Evolutionary conservation across 1,140 invertebrate species (phyloP).

Genomic region (Drosophila azteca): DNA sequence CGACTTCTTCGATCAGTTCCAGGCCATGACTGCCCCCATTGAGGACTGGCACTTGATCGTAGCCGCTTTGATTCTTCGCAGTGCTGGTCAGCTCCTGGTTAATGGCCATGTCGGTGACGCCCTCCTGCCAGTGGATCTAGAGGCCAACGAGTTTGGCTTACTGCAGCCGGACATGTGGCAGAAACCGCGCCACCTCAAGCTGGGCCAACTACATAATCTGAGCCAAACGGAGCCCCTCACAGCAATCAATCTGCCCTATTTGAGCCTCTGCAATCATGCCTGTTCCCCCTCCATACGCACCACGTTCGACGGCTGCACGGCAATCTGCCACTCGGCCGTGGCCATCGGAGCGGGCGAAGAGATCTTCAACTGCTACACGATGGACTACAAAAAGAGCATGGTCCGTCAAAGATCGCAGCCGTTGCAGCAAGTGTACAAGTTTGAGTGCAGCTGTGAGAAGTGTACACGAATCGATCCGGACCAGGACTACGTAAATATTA

Average conservation of each 20-base stretch:
- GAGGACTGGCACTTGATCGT: slow-evolving; percentile 57
- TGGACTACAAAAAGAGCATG: slow-evolving; percentile 42
- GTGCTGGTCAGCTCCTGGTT: slow-evolving; percentile 55
- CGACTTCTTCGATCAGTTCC: slow-evolving; percentile 44
- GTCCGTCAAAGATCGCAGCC: slow-evolving; percentile 19
- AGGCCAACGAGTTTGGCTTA: slow-evolving; percentile 37
- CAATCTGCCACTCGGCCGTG: slow-evolving; percentile 34
- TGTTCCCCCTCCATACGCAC: slow-evolving; percentile 53
- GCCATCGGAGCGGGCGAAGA: slow-evolving; percentile 45
- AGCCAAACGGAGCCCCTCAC: slow-evolving; percentile 19
- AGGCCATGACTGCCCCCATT: neutral
- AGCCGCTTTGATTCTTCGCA: slow-evolving; percentile 59
- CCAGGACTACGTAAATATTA: slow-evolving; percentile 59
- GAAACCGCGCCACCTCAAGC: slow-evolving; percentile 37
- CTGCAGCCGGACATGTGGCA: slow-evolving; percentile 56
- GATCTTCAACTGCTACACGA: slow-evolving; percentile 72
- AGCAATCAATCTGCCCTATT: slow-evolving; percentile 69
- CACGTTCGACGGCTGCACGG: slow-evolving; percentile 52
- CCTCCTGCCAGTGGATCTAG: slow-evolving; percentile 23
- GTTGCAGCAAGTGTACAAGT: slow-evolving; percentile 55
- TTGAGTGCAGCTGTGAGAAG: slow-evolving; percentile 56
- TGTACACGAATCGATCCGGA: slow-evolving; percentile 45
- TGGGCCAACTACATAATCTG: slow-evolving; percentile 59
- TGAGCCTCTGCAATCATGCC: slow-evolving; percentile 71
- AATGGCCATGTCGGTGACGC: slow-evolving; percentile 65